Base-by-base conservation (phyloP, 1,140 invertebrate species). In the Hirudo medicinalis region DNA sequence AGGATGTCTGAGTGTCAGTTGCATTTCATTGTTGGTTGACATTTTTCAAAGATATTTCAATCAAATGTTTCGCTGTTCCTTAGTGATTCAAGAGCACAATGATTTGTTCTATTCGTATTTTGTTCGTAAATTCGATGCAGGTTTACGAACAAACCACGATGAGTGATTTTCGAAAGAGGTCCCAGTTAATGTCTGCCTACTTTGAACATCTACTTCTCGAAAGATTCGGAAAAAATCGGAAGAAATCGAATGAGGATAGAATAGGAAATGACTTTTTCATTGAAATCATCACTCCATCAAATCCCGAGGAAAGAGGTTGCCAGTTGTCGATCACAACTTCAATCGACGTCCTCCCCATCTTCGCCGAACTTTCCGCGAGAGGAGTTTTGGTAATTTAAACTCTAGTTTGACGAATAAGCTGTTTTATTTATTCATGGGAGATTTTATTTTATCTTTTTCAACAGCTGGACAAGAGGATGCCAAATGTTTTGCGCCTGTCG, bases 151-250 rank as follows among this genome's bases (percentile, higher is more conserved):
- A 86, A 76, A 84, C 84, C 0, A 77, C 78, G 0, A 82, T 86
- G 76, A 76, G 80, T 43, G 78, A 81, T 22, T 72, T 87, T 11
- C 70, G 81, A 15, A 75, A 77, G 20, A 86, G 86, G 74, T 86
- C 86, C 22, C 78, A 76, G 70, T 76, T 86, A 25, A 75, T 87
- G n/a, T 87, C 86, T 4, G 86, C 83, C 0, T 87, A 87, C 75
- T 73, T 87, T 43, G 86, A 87, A 76, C 75, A 77, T 32, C 79
- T 86, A 20, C 73, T 85, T 0, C 75, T 72, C n/a, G 32, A 69
- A 54, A 54, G 72, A 27, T 76, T 73, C 54, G 27, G 71, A 25
- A 72, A 73, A 69, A 32, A 54, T 40, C 69, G 40, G n/a, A 19
- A 74, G 57, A 67, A 75, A 5, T 69, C 74, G 6, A n/a, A 19